These are phyloP conservation scores for Phrixothrix hirtus DNA, from an alignment of 2,888 invertebrate genomes.

Conservation along the genomic window DNA sequence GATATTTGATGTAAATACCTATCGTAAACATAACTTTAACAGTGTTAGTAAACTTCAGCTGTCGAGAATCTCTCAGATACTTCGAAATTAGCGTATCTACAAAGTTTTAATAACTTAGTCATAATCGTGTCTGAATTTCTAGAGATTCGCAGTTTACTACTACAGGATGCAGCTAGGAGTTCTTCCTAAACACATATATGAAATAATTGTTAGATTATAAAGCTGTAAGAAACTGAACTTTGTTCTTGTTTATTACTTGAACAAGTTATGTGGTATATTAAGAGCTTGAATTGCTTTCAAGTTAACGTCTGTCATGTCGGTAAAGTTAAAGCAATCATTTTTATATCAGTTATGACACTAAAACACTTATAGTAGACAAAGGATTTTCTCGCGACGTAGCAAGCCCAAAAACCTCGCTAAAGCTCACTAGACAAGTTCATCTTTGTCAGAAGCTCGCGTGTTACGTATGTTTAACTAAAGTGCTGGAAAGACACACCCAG, in stretches of 20 bases:
- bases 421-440: conserved; percentile 40
- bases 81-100: not conserved
- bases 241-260: no score
- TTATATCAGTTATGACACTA: conserved; percentile 30
- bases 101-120: not conserved
- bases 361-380: conserved; percentile 35
- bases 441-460: conserved; percentile 41
- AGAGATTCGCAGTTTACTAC: not conserved
- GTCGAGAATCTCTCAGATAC: not conserved
- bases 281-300: no score
- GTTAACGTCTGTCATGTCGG: not conserved
- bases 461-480: conserved; percentile 43
- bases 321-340: conserved; percentile 16
- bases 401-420: conserved; percentile 36
- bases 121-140: not conserved
- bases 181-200: no score
- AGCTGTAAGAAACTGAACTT: no score
- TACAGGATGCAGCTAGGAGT: not conserved
- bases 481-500: conserved; percentile 47
- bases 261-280: no score
- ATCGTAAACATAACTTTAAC: not conserved
- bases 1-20: not conserved
- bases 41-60: not conserved
- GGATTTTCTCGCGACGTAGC: conserved; percentile 35
- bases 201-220: no score